Base-by-base conservation (phyloP, 2,888 invertebrate genomes). In the Hydrotaea cyrtoneurina region DNA sequence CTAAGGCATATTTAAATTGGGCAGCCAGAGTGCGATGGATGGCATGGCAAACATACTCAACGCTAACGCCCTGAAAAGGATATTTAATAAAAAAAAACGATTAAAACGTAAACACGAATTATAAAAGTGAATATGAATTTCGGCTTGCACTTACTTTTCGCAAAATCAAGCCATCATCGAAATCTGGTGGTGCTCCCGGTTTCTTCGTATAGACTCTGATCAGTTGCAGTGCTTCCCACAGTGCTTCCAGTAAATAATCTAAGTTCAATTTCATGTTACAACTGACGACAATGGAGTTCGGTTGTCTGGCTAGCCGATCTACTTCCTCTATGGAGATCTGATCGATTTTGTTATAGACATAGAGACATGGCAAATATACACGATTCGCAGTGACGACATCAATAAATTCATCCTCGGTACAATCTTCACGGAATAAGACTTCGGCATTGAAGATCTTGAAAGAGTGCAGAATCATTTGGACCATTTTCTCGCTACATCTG, bases 341-440 rank as follows among this genome's bases (percentile, higher is more conserved):
- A 95, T 99, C 99, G 89, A 99, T 98, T 94, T 99, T 99, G 93
- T 99, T 99, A 93, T 99, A 99, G 78, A 99, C 98, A 93, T 99
- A 99, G 78, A 99, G 93, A 92, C 99, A 99, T 76, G 99, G 98
- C 91, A 99, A 94, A 93, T 99, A 99, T 39, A 98, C 97, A 86
- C 99, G 95, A 93, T 98, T 99, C 11, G 97, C 98, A 73, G 97
- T 96, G 88, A 99, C 98, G 75, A 99, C 98, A 93, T 99, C 99
- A 87, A 99, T 99, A 89, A 99, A 94, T 90, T 99, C 99, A 93
- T 99, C 99, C 0, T 98, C 95, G 0, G 96, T 96, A 91, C 97
- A 97, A 92, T 99, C 99, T 92, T 99, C 99, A 59, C 99, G 94
- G 92, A 99, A 99, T 78, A 99, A 93, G 82, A 98, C 97, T 94